phyloP scores from a whole-genome alignment of 2,113 vertebrate species.

The Neogobius melanostomus region DNA sequence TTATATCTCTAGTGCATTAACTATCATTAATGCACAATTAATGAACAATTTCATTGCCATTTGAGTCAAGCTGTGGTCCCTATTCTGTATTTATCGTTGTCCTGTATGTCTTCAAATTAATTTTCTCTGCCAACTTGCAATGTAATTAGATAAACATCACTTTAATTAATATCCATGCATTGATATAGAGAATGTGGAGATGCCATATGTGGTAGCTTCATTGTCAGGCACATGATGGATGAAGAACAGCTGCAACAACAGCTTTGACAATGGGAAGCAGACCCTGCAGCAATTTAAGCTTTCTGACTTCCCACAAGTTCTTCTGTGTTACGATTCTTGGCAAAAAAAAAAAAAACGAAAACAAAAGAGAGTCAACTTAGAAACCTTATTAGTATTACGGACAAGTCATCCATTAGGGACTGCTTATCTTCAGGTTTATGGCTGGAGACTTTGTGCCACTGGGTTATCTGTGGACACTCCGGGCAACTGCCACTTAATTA shows the following conservation, averaged over 20 bases:
- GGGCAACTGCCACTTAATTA: neutral
- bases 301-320: neutral
- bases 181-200: neutral
- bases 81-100: too few relatives aligned
- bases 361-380: neutral
- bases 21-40: too few relatives aligned
- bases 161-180: neutral
- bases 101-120: too few relatives aligned
- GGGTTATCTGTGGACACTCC: neutral
- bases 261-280: conserved; percentile 9
- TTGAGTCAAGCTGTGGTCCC: too few relatives aligned
- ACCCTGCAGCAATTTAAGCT: conserved; percentile 12
- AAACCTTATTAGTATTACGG: neutral
- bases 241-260: conserved; percentile 13
- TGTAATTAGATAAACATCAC: neutral
- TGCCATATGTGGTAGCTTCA: neutral
- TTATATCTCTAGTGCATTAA: too few relatives aligned
- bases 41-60: too few relatives aligned
- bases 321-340: neutral
- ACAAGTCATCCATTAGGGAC: neutral
- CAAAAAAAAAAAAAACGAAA: neutral
- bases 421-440: neutral
- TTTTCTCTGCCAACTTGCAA: too few relatives aligned
- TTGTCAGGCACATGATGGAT: neutral
- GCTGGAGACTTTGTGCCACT: neutral